Base-by-base conservation (phyloP, 1,140 invertebrate species). In the Drosophila kurseongensis region DNA sequence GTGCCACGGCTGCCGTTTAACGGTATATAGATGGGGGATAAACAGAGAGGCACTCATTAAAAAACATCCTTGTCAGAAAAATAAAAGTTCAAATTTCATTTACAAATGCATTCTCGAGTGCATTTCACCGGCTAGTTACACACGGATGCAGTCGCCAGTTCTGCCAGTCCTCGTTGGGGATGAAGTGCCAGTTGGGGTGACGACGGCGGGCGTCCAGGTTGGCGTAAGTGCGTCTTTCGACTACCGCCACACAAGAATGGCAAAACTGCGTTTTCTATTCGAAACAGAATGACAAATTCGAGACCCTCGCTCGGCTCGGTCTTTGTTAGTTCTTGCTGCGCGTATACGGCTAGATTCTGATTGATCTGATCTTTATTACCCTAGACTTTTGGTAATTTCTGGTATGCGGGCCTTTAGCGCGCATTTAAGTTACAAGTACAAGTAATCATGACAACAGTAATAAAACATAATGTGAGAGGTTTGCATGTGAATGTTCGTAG, bases 1-100 rank as follows among this genome's bases (percentile, higher is more conserved):
- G 95, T 76, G 96, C 96, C 79, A 97, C 95, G 47, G 96, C 96
- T 94, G 93, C n/a, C 29, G 73, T 41, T 71, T 61, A 72, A 42
- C 47, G 27, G 27, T 52, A 67, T 45, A 59, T 62, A 45, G 68
- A 47, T 42, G 55, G 41, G 42, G 59, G 78, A 74, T 67, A 75
- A 51, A 78, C 42, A 89, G 23, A 75, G 6, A 61, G 41, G 67
- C 2, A 40, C 32, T 4, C 65, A 80, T 88, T 71, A 84, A 65
- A 59, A 47, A 29, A 42, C 50, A 79, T 63, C 73, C 68, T 58
- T 47, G 18, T 35, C 41, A 51, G 62, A 42, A 14, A 47, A 89
- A 80, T 55, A 23, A 72, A 84, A 89, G 60, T 80, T 77, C 61
- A 89, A 89, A 89, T 89, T 89, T 89, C 84, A 89, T 89, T 86